Conservation (phyloP, 2,113 vertebrate genomes). For the Sialia sialis region DNA sequence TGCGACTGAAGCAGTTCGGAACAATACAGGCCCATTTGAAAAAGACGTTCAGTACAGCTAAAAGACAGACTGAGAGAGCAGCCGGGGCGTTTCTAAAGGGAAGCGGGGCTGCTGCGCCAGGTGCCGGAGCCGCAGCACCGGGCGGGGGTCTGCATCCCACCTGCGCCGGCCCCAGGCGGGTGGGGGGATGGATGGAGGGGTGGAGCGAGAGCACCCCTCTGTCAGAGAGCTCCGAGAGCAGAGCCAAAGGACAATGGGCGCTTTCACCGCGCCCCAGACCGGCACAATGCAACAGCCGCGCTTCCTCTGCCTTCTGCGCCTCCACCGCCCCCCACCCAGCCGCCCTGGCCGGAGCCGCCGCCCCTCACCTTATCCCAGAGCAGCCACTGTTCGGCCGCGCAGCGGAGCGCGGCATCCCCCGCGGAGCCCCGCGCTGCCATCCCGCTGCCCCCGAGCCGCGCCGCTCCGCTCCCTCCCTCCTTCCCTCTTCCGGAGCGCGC, state of each 20-base stretch:
- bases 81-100: rapidly evolving
- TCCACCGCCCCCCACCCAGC: background rate
- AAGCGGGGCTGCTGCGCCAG: background rate
- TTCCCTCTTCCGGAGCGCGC: background rate
- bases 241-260: background rate
- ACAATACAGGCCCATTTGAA: background rate
- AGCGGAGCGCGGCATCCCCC: conserved; percentile 24
- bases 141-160: background rate
- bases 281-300: rapidly evolving
- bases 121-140: background rate
- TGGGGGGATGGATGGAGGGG: too few relatives aligned
- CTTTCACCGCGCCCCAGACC: background rate
- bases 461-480: background rate
- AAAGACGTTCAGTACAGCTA: rapidly evolving
- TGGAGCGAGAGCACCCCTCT: too few relatives aligned
- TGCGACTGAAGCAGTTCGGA: background rate
- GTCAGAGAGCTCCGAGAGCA: background rate
- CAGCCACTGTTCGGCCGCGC: conserved; percentile 80
- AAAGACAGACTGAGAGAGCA: too few relatives aligned
- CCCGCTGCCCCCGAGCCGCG: rapidly evolving
- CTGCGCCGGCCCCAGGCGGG: background rate
- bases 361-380: conserved; percentile 81
- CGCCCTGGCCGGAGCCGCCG: background rate
- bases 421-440: background rate
- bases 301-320: background rate